These are phyloP conservation scores for Meriones psammophilus DNA, from an alignment of 2,797 vertebrate species.

Conservation along the genomic window DNA sequence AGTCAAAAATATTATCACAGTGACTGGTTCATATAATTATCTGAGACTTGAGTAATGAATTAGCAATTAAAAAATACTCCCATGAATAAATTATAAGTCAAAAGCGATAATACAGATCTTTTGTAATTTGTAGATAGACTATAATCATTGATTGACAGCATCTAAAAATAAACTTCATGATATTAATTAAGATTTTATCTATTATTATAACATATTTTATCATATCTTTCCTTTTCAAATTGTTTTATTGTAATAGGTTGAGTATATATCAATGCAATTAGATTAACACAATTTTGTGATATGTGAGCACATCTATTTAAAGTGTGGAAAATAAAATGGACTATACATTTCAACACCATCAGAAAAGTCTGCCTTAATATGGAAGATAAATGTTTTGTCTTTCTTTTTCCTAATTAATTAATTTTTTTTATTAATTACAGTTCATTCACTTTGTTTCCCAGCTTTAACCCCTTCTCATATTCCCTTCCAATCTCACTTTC, in stretches of 20 bases:
- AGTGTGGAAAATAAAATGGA: slow-evolving; percentile 6
- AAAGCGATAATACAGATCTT: not conserved
- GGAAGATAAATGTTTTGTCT: not conserved
- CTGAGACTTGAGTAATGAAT: slow-evolving; percentile 9
- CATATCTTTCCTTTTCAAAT: not conserved
- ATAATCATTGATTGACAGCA: slow-evolving; percentile 3
- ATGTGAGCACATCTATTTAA: not conserved
- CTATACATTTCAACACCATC: not conserved
- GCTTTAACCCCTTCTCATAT: too few relatives aligned
- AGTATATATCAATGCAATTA: slow-evolving; percentile 10
- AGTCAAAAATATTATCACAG: not conserved
- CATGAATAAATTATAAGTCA: slow-evolving; percentile 30
- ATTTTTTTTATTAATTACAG: too few relatives aligned
- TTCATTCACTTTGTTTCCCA: too few relatives aligned
- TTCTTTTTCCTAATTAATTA: too few relatives aligned
- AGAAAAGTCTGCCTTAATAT: not conserved
- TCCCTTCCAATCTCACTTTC: too few relatives aligned
- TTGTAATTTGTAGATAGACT: slow-evolving; percentile 2
- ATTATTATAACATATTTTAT: slow-evolving; percentile 13
- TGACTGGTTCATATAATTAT: not conserved
- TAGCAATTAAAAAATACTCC: not conserved
- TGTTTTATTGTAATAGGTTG: not conserved
- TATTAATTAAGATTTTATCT: slow-evolving; percentile 38
- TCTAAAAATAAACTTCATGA: not conserved
- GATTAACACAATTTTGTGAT: not conserved